Percentiles rank a stretch among this genome's conserved stretches.
These are phyloP conservation scores for Sylvia atricapilla DNA, from an alignment of 2,113 vertebrate species.

Conservation along the genomic window DNA sequence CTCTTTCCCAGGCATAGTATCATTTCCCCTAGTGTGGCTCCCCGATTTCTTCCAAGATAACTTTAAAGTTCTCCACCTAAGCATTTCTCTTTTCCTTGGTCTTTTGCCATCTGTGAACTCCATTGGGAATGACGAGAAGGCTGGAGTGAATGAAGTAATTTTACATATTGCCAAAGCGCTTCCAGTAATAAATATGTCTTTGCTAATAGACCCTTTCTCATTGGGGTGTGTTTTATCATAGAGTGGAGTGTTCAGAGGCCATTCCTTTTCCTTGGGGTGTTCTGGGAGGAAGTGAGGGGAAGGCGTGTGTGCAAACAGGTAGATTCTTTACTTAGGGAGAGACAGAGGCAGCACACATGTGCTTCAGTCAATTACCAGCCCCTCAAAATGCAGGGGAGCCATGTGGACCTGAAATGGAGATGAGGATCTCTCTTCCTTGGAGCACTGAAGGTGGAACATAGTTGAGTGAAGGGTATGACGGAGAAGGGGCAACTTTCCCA, in stretches of 20 bases:
- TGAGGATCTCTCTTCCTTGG: neutral
- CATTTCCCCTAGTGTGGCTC: neutral
- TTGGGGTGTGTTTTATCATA: neutral
- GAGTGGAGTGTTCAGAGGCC: neutral
- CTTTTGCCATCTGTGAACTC: fast-evolving
- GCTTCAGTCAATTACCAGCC: neutral
- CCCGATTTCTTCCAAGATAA: neutral
- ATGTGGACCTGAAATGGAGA: fast-evolving
- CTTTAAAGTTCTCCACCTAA: neutral
- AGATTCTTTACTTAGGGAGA: neutral
- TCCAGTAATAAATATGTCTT: neutral
- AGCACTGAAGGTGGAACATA: neutral
- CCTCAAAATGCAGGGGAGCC: neutral
- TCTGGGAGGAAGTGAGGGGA: neutral
- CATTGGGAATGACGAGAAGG: neutral
- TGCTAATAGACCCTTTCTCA: neutral
- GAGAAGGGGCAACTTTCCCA: fast-evolving
- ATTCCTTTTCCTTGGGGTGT: neutral
- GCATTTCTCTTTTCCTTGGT: neutral
- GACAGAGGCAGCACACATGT: fast-evolving
- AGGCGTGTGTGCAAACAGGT: neutral
- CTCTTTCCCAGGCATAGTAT: neutral
- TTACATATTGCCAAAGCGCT: neutral
- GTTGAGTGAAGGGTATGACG: neutral
- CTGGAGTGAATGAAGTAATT: neutral